Evolutionary conservation across 2,797 vertebrate species (phyloP), one percentile per base, ranked within the genome.

Genomic region (Scolopax rusticola): DNA sequence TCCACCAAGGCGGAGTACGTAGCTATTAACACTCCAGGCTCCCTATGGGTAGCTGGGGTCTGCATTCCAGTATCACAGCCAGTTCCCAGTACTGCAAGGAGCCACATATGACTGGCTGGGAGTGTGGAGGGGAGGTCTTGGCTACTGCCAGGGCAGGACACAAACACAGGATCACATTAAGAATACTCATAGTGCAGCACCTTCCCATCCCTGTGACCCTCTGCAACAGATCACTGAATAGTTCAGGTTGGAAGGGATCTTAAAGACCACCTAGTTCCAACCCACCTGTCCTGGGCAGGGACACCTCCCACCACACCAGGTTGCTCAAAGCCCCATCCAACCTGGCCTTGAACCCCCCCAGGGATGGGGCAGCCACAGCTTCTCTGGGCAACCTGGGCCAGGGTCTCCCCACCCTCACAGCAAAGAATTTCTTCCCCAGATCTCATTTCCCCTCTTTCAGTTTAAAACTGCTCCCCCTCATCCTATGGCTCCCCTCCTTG

Each of bases 81-180:
- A 8, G 9, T 30, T 51, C 48, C 50, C 64, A 50, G 57, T 1
- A 0, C 48, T 5, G 0, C 30, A 23, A 27, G 43, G 50, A 69
- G 28, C 38, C 41, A 27, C 2, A 0, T 33, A n/a, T 19, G 8
- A 36, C 27, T 23, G 47, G 32, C 24, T 63, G 25, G n/a, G n/a
- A 32, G n/a, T 1, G 5, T 5, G 17, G n/a, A 38, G 4, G 12
- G 21, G 21, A 77, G 4, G 16, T 45, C 65, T 36, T 3, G 1
- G 17, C 50, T 38, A 8, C 32, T 77, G 23, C 19, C 4, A 2
- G 63, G 30, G 10, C 43, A 69, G 61, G 63, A 63, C 51, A 64
- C 2, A 1, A 54, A 33, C n/a, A 33, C 1, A 0, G 27, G 18
- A 24, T 28, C 36, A 57, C 51, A 7, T 12, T 12, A 3, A 48